phyloP scores from a whole-genome alignment of 2,797 vertebrate species.

The Periophthalmus magnuspinnatus region DNA sequence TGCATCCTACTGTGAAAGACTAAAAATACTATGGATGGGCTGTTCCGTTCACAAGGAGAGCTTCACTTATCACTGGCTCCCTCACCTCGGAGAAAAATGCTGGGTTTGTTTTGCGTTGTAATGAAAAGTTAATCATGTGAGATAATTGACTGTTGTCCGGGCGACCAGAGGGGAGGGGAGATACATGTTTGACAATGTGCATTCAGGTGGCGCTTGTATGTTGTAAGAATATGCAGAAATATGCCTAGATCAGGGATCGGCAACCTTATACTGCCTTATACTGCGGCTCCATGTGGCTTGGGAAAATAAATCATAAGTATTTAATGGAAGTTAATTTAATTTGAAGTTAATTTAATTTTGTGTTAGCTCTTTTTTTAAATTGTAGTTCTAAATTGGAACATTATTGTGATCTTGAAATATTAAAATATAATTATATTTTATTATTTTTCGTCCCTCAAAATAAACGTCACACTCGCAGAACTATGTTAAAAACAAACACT shows the following conservation, averaged over 20 bases:
- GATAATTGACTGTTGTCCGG: constrained; percentile 78
- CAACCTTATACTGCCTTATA: too few relatives aligned
- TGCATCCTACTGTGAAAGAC: constrained; percentile 52
- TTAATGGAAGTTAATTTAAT: too few relatives aligned
- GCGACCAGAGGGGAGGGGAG: constrained; percentile 49
- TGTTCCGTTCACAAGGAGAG: constrained; percentile 51
- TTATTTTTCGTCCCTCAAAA: too few relatives aligned
- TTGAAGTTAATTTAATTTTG: too few relatives aligned
- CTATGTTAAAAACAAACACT: too few relatives aligned
- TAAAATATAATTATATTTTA: too few relatives aligned
- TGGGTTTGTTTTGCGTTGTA: constrained; percentile 72
- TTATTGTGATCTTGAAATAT: too few relatives aligned
- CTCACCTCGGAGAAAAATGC: constrained; percentile 59
- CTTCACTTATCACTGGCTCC: constrained; percentile 59
- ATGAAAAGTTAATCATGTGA: constrained; percentile 82
- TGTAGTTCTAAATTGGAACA: too few relatives aligned
- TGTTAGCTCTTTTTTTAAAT: too few relatives aligned
- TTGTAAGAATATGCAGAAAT: constrained; percentile 12
- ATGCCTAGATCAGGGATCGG: background rate
- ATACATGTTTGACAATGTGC: constrained; percentile 59
- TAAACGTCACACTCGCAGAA: too few relatives aligned
- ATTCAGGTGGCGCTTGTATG: constrained; percentile 35
- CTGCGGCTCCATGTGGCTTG: too few relatives aligned
- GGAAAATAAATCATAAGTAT: too few relatives aligned
- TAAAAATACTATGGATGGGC: constrained; percentile 35